Conservation (phyloP, 1,140 invertebrate genomes). For the Chlorops oryzae region DNA sequence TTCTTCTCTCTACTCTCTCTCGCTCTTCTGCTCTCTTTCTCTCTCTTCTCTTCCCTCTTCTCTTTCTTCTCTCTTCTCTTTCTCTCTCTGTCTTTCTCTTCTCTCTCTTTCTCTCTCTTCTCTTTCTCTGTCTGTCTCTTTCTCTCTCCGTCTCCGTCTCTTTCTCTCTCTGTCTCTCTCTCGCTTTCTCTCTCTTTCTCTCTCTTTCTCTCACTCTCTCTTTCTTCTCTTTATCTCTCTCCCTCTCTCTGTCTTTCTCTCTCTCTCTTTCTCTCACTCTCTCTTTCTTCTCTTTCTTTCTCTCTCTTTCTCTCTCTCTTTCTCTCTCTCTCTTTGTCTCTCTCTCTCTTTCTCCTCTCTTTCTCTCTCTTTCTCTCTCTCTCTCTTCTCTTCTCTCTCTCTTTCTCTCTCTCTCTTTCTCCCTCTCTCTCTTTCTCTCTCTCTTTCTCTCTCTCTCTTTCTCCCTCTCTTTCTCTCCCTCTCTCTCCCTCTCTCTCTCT, state of each 20-base stretch:
- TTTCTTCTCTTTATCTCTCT: neutral
- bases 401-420: too few relatives aligned
- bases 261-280: neutral
- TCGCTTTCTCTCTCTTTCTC: neutral
- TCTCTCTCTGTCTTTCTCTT: neutral
- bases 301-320: neutral
- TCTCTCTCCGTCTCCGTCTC: neutral
- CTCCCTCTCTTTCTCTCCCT: too few relatives aligned
- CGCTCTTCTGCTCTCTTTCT: neutral
- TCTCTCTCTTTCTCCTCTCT: neutral
- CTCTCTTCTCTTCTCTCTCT: neutral
- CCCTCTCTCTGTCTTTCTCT: neutral
- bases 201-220: neutral
- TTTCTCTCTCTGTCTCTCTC: neutral
- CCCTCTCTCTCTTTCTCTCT: too few relatives aligned
- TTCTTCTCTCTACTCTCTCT: neutral
- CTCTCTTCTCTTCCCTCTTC: neutral
- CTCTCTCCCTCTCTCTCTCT: too few relatives aligned
- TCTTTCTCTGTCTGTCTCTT: neutral
- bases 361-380: neutral
- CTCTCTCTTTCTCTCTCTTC: neutral
- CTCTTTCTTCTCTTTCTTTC: neutral
- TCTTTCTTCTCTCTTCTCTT: neutral
- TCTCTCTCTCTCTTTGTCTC: neutral
- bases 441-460: too few relatives aligned